phyloP scores from a whole-genome alignment of 2,113 vertebrate genomes.

The Ammodytes dubius region DNA sequence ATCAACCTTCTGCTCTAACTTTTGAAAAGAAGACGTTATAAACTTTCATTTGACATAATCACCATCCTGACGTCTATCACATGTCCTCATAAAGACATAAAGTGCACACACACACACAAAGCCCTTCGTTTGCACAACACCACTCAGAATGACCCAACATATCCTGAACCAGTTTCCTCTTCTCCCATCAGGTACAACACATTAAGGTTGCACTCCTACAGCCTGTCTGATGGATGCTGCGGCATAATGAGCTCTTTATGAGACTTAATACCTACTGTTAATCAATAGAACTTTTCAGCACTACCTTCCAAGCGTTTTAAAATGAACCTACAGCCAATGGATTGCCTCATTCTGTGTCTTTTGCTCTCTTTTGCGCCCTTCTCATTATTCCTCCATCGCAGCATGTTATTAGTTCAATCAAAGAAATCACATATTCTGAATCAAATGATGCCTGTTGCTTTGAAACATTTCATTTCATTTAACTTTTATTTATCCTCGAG shows the following conservation, averaged over 20 bases:
- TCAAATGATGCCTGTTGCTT: constrained; percentile 51
- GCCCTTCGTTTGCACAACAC: constrained; percentile 45
- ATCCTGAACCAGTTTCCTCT: constrained; percentile 63
- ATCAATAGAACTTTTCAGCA: constrained; percentile 94
- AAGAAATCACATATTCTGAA: constrained; percentile 56
- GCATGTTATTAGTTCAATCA: constrained; percentile 68
- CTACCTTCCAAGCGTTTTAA: constrained; percentile 91
- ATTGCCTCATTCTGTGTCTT: constrained; percentile 84
- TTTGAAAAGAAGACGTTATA: background rate
- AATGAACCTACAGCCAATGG: constrained; percentile 95
- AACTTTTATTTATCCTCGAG: no score
- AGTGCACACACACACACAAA: constrained; percentile 17
- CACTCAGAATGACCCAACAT: constrained; percentile 54
- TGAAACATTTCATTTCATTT: no score
- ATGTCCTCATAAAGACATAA: background rate
- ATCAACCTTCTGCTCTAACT: background rate
- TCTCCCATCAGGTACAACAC: constrained; percentile 74
- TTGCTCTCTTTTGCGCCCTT: constrained; percentile 18
- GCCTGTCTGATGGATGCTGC: constrained; percentile 86
- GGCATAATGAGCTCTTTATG: constrained; percentile 92
- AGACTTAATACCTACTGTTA: constrained; percentile 94
- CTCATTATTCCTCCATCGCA: constrained; percentile 48
- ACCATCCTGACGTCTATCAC: background rate
- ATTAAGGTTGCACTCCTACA: constrained; percentile 81
- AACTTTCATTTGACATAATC: constrained; percentile 12